A percentile compares a stretch with the other conserved stretches of the same genome.
phyloP scores from a whole-genome alignment of 2,113 vertebrate genomes.

The Corythornis vintsioides region DNA sequence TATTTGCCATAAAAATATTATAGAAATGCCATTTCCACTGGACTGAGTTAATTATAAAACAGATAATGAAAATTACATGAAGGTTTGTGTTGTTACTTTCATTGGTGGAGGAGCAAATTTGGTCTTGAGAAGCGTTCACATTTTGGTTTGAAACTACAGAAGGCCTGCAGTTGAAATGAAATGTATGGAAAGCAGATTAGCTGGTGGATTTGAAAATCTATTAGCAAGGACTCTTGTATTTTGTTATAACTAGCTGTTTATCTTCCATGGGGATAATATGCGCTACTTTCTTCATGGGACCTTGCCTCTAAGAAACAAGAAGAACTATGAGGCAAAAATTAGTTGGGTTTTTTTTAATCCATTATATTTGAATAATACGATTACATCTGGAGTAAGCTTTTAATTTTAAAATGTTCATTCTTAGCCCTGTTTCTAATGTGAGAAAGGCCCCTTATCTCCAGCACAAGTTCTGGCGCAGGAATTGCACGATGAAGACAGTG shows the following conservation, averaged over 20 bases:
- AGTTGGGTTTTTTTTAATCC: not conserved
- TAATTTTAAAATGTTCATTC: not conserved
- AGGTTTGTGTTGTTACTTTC: not conserved
- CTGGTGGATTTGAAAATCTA: not conserved
- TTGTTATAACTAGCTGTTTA: not conserved
- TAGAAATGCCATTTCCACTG: not conserved
- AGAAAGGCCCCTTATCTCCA: not conserved
- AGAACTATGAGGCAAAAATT: not conserved
- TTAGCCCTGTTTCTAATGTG: not conserved
- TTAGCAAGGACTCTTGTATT: not conserved
- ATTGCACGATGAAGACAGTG: accelerated
- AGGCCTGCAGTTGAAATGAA: not conserved
- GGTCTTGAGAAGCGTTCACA: not conserved
- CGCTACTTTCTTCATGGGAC: not conserved
- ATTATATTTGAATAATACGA: not conserved
- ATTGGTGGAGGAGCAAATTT: not conserved
- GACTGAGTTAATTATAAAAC: not conserved
- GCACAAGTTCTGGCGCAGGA: not conserved
- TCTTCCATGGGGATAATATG: not conserved
- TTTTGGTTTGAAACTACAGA: not conserved
- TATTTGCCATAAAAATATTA: not conserved
- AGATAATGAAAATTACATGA: accelerated
- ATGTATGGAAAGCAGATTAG: not conserved
- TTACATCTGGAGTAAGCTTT: not conserved
- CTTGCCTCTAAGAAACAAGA: not conserved